These are phyloP conservation scores for Papio anubis DNA, from an alignment of 2,113 vertebrate genomes.

Conservation along the genomic window DNA sequence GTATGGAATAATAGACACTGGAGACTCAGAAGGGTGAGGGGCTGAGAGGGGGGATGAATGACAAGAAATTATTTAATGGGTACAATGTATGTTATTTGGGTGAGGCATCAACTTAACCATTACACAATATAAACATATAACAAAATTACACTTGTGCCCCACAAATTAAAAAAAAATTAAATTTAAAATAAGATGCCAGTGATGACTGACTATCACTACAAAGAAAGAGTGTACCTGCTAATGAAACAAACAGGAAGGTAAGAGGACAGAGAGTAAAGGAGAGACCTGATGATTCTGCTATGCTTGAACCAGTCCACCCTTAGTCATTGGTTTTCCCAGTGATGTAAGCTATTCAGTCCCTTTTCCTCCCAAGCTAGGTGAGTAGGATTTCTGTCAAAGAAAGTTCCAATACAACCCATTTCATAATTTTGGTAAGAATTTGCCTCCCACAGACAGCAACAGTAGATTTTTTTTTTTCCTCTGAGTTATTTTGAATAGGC, in stretches of 20 bases:
- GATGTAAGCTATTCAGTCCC: not conserved
- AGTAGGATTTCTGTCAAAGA: not conserved
- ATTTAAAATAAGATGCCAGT: no score
- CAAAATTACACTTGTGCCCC: no score
- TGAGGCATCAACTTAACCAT: no score
- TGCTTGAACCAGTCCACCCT: not conserved
- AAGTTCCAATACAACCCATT: not conserved
- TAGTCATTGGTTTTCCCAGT: not conserved
- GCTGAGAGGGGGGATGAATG: no score
- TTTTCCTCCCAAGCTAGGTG: not conserved
- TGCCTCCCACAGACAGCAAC: not conserved
- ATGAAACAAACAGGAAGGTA: not conserved
- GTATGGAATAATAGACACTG: no score
- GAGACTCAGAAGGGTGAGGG: no score
- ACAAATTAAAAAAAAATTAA: no score
- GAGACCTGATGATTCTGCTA: not conserved
- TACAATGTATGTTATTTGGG: no score
- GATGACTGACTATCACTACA: not conserved
- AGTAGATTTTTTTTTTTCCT: not conserved
- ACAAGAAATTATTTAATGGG: no score
- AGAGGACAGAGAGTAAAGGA: not conserved
- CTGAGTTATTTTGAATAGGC: not conserved
- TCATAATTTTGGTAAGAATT: slow-evolving; percentile 26
- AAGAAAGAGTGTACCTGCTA: not conserved
- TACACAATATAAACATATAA: no score